Evolutionary conservation across 2,888 invertebrate species (phyloP).

Genomic region (Ptychoptera contaminata): DNA sequence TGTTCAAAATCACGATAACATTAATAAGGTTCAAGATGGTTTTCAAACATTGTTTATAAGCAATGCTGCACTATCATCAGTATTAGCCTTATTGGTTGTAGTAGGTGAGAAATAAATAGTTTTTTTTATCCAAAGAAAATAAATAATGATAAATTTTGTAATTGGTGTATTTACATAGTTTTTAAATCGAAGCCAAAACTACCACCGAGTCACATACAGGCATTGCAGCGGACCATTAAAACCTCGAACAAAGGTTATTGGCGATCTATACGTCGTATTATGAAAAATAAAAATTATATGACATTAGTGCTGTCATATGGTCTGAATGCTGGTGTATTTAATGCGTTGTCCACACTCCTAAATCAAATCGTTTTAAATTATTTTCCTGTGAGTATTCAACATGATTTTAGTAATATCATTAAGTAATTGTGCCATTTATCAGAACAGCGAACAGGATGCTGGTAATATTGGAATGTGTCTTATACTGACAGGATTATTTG

Average conservation of each 20-base stretch:
- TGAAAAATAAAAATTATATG: slow-evolving; percentile 36
- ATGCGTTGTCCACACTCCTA: slow-evolving; percentile 49
- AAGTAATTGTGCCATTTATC: slow-evolving; percentile 12
- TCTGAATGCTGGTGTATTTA: slow-evolving; percentile 56
- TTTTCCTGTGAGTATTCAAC: slow-evolving; percentile 24
- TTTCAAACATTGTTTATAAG: slow-evolving; percentile 19
- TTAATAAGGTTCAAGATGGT: slow-evolving; percentile 31
- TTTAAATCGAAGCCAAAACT: slow-evolving; percentile 36
- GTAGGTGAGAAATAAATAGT: slow-evolving; percentile 26
- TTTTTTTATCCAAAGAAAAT: neutral
- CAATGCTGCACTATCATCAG: slow-evolving; percentile 32
- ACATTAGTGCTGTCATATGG: slow-evolving; percentile 47
- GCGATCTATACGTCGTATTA: slow-evolving; percentile 32
- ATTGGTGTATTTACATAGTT: slow-evolving; percentile 25
- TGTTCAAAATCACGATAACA: slow-evolving; percentile 31
- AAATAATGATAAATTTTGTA: no score
- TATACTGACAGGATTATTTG: slow-evolving; percentile 44
- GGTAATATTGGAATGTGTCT: slow-evolving; percentile 45
- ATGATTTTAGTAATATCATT: slow-evolving; percentile 1
- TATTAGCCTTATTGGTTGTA: slow-evolving; percentile 38
- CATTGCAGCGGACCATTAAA: slow-evolving; percentile 18
- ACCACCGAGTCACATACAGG: slow-evolving; percentile 39
- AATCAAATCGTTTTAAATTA: slow-evolving; percentile 31
- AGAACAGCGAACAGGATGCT: slow-evolving; percentile 36
- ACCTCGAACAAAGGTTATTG: slow-evolving; percentile 11